Percentiles rank a stretch among this genome's conserved stretches.
These are phyloP conservation scores for Ganaspis sp. DNA, from an alignment of 1,140 invertebrate species.

Conservation along the genomic window DNA sequence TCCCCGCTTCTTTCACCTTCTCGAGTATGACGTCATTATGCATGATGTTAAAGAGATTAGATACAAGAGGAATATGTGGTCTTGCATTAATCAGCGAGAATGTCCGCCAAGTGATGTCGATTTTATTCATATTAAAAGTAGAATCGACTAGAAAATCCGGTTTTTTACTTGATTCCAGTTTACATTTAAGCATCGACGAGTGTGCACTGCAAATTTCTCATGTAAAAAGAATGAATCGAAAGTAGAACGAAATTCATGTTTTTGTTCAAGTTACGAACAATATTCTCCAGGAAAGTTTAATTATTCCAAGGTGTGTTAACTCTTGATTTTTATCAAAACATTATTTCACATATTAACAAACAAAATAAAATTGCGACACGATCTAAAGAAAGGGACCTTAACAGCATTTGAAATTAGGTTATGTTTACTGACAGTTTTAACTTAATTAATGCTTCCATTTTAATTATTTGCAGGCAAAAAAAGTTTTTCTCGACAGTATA, in stretches of 20 bases:
- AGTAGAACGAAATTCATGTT: neutral
- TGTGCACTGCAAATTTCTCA: neutral
- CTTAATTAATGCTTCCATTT: no score
- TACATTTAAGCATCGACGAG: neutral
- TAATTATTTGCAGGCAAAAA: no score
- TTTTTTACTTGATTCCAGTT: neutral
- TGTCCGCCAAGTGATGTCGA: neutral
- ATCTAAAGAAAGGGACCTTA: no score
- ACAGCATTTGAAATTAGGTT: no score
- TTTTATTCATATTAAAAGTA: constrained; percentile 9
- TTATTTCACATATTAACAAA: no score
- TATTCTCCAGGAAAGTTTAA: neutral
- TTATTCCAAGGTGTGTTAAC: neutral
- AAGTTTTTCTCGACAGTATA: no score
- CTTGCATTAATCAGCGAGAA: neutral
- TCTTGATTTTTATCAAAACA: neutral
- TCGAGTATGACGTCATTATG: no score
- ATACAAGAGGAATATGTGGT: neutral
- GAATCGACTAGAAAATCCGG: constrained; percentile 16
- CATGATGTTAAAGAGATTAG: neutral
- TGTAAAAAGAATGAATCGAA: neutral
- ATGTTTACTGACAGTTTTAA: no score
- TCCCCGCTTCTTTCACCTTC: no score
- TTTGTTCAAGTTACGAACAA: neutral
- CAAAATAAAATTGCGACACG: no score